These are phyloP conservation scores for Balanococcus diminutus DNA, from an alignment of 2,888 invertebrate genomes.

Conservation along the genomic window DNA sequence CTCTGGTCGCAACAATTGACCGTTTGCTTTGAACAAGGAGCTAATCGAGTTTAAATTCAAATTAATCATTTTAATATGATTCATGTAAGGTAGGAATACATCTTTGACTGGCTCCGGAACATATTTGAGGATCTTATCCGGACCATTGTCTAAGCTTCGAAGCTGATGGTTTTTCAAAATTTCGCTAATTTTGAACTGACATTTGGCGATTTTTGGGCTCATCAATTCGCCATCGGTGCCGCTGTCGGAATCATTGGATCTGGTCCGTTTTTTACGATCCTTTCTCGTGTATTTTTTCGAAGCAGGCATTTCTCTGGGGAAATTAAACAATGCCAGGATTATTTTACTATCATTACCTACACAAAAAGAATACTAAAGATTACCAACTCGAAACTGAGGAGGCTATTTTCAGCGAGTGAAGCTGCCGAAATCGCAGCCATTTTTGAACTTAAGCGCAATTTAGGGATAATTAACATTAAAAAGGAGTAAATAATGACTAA, in stretches of 20 bases:
- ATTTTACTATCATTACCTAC: background rate
- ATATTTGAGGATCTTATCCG: background rate
- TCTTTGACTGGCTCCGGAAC: constrained; percentile 20
- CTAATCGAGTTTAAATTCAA: background rate
- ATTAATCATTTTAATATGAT: constrained; percentile 24
- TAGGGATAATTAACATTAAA: background rate
- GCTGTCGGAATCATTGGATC: background rate
- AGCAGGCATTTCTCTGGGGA: constrained; percentile 1
- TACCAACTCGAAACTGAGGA: background rate
- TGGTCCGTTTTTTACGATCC: background rate
- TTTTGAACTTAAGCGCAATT: background rate
- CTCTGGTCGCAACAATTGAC: background rate
- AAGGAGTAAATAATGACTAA: background rate
- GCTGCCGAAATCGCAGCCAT: background rate
- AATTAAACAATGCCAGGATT: background rate
- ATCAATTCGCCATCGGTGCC: background rate
- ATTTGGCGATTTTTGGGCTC: background rate
- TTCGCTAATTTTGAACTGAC: background rate
- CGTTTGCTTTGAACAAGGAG: background rate
- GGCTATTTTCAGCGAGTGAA: background rate
- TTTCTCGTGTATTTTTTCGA: background rate
- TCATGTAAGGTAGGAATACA: constrained; percentile 28
- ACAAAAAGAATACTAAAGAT: background rate
- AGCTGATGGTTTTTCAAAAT: background rate
- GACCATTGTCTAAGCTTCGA: no score